These are phyloP conservation scores for Styela plicata DNA, from an alignment of 23 tunicate genomes.

Conservation along the genomic window DNA sequence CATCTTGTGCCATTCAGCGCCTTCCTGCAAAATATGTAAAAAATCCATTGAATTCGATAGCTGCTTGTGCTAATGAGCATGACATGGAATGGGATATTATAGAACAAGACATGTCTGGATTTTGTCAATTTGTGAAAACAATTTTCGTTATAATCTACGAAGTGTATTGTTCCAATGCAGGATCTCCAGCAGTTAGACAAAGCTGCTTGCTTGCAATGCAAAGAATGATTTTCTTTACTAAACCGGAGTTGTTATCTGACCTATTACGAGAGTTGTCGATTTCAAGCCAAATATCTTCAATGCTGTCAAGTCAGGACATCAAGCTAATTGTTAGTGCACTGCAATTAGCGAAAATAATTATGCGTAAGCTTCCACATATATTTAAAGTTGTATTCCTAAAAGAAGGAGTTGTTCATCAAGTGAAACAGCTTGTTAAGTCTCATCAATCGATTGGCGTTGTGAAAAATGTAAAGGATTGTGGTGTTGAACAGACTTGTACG, in stretches of 20 bases:
- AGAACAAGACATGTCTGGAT: background rate
- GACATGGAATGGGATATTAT: background rate
- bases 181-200: constrained; percentile 87
- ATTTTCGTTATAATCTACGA: constrained; percentile 65
- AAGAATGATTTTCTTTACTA: constrained; percentile 78
- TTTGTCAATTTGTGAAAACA: constrained; percentile 55
- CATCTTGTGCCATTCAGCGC: constrained; percentile 46
- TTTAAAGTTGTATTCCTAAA: constrained; percentile 60
- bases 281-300: constrained; percentile 81
- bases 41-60: background rate
- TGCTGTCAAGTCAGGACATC: constrained; percentile 79
- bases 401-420: constrained; percentile 89
- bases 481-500: background rate
- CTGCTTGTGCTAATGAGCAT: background rate
- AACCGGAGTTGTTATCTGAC: constrained; percentile 50
- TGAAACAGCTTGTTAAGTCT: constrained; percentile 6
- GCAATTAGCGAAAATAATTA: constrained; percentile 77
- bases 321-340: constrained; percentile 75
- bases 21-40: background rate
- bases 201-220: constrained; percentile 80
- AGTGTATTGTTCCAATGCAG: constrained; percentile 86
- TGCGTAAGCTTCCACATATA: constrained; percentile 75
- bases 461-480: background rate
- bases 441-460: background rate
- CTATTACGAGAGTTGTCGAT: constrained; percentile 59